phyloP scores from a whole-genome alignment of 2,797 vertebrate genomes.

The Falco naumanni region DNA sequence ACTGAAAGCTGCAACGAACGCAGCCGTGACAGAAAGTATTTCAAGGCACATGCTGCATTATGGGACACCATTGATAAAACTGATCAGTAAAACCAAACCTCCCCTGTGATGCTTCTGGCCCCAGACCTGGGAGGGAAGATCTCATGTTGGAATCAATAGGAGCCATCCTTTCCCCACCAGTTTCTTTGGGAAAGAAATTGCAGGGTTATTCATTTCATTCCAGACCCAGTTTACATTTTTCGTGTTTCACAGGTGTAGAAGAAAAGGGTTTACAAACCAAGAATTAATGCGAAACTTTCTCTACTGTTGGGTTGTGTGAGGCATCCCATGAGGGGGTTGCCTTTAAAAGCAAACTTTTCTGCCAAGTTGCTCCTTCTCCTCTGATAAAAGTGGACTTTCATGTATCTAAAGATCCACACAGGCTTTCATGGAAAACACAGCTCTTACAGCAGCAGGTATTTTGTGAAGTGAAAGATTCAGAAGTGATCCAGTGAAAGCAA shows the following conservation, averaged over 20 bases:
- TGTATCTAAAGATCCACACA: background rate
- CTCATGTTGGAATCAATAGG: background rate
- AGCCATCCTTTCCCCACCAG: background rate
- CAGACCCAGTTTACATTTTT: background rate
- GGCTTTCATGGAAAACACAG: background rate
- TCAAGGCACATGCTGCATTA: background rate
- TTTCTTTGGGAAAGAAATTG: background rate
- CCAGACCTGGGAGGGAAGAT: background rate
- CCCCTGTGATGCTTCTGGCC: background rate
- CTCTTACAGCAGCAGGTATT: background rate
- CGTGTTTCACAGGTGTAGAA: background rate
- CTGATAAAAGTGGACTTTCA: background rate
- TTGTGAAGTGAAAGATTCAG: background rate
- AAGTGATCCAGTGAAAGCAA: background rate
- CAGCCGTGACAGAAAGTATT: background rate
- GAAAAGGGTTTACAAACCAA: background rate
- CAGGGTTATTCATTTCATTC: background rate
- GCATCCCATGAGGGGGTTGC: fast-evolving
- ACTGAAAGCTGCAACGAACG: background rate
- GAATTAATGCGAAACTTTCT: background rate
- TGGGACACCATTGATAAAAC: background rate
- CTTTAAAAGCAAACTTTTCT: background rate
- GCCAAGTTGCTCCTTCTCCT: background rate
- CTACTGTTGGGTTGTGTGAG: background rate
- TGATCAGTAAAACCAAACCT: background rate